phyloP scores from a whole-genome alignment of 2,888 invertebrate species.

The Corythucha ciliata region DNA sequence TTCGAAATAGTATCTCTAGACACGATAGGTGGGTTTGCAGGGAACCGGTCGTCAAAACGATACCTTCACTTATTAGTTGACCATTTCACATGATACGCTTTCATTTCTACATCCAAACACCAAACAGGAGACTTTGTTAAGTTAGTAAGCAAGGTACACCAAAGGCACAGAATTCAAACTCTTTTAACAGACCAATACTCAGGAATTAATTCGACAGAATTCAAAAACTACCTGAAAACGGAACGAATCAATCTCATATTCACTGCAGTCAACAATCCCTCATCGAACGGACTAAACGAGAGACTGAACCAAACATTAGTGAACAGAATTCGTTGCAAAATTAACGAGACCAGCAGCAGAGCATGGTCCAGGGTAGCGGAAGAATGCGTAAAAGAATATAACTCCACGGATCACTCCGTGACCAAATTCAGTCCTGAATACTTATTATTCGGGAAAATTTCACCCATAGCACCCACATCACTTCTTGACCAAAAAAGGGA shows the following conservation, averaged over 20 bases:
- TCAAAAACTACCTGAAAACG: slow-evolving; percentile 35
- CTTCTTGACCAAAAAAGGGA: slow-evolving; percentile 30
- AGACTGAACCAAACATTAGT: slow-evolving; percentile 37
- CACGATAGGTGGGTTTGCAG: slow-evolving; percentile 38
- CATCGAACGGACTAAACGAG: slow-evolving; percentile 35
- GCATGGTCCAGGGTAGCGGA: too few relatives aligned
- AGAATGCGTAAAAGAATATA: slow-evolving; percentile 36
- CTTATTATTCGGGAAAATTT: slow-evolving; percentile 33
- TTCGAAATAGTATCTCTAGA: slow-evolving; percentile 39
- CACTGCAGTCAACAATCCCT: slow-evolving; percentile 32
- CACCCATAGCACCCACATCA: slow-evolving; percentile 26
- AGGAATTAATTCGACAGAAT: slow-evolving; percentile 38
- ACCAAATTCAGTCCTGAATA: slow-evolving; percentile 36
- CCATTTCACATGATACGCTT: slow-evolving; percentile 37
- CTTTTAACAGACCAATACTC: slow-evolving; percentile 38
- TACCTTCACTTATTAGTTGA: slow-evolving; percentile 36
- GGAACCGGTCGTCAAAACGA: slow-evolving; percentile 37
- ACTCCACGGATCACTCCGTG: slow-evolving; percentile 35
- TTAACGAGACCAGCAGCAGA: too few relatives aligned
- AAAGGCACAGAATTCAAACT: slow-evolving; percentile 32
- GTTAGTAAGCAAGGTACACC: slow-evolving; percentile 11
- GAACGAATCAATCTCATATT: slow-evolving; percentile 32
- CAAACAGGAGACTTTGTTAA: neutral
- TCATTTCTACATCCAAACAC: slow-evolving; percentile 30
- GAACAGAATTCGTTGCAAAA: slow-evolving; percentile 36